Percentiles rank a stretch among this genome's conserved stretches.
phyloP scores from a whole-genome alignment of 2,797 vertebrate genomes.

The Epinephelus awoara region DNA sequence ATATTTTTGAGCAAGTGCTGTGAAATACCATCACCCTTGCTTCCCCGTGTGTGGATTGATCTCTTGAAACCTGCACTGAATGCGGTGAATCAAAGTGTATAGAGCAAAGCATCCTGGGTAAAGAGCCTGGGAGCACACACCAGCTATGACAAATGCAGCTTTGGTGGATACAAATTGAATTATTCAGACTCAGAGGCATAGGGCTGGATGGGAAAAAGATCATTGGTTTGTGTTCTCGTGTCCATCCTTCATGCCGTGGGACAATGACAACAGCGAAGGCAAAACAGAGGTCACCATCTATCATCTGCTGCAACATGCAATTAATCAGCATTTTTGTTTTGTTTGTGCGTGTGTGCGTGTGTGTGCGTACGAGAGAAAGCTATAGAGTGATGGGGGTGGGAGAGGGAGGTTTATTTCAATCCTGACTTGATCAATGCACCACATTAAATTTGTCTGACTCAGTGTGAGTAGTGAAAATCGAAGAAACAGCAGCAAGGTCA shows the following conservation, averaged over 20 bases:
- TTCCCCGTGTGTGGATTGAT: constrained; percentile 34
- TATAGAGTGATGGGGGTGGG: constrained; percentile 11
- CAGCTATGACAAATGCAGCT: constrained; percentile 77
- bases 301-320: constrained; percentile 53
- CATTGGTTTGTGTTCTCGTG: constrained; percentile 72
- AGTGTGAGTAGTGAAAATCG: constrained; percentile 53
- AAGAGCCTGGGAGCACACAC: constrained; percentile 62
- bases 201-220: constrained; percentile 70
- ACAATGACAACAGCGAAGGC: constrained; percentile 75
- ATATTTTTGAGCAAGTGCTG: constrained; percentile 25
- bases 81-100: constrained; percentile 61
- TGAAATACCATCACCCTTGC: constrained; percentile 48
- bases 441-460: constrained; percentile 51
- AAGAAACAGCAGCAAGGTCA: constrained; percentile 60
- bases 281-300: constrained; percentile 75
- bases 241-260: constrained; percentile 69
- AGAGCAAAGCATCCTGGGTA: constrained; percentile 74
- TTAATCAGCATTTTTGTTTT: constrained; percentile 68
- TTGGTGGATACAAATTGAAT: constrained; percentile 82
- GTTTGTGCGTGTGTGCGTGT: background rate
- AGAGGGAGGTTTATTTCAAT: constrained; percentile 52
- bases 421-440: constrained; percentile 58
- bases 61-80: constrained; percentile 47
- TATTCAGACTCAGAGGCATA: constrained; percentile 75
- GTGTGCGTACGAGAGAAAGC: constrained; percentile 13